phyloP scores from a whole-genome alignment of 2,888 invertebrate genomes.

The Drosophila nr. fundita region DNA sequence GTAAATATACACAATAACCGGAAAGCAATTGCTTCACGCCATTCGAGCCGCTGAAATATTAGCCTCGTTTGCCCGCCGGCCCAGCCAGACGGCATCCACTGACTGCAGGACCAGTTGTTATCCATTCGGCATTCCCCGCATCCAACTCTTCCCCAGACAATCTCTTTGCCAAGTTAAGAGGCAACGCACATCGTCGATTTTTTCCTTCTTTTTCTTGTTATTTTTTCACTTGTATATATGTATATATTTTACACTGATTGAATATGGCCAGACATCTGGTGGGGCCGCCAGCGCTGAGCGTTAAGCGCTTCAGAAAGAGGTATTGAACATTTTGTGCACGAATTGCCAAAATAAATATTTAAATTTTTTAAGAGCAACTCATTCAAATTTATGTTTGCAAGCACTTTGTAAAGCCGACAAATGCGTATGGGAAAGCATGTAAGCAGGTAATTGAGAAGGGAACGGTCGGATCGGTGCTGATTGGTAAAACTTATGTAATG shows the following conservation, averaged over 20 bases:
- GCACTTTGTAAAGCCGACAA: constrained; percentile 21
- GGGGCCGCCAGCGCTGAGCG: constrained; percentile 6
- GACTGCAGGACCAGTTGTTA: constrained; percentile 43
- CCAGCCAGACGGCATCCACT: constrained; percentile 9
- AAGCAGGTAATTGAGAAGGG: constrained; percentile 39
- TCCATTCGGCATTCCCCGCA: not conserved
- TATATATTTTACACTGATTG: constrained; percentile 56
- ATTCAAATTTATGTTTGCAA: constrained; percentile 30
- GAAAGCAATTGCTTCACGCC: constrained; percentile 76
- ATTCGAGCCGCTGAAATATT: constrained; percentile 71
- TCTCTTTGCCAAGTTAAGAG: constrained; percentile 17
- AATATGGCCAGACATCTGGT: constrained; percentile 58
- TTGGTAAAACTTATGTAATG: constrained; percentile 28
- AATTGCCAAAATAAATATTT: constrained; percentile 70
- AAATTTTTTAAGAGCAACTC: constrained; percentile 33
- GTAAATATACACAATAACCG: constrained; percentile 70
- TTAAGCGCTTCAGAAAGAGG: constrained; percentile 30
- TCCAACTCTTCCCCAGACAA: not conserved
- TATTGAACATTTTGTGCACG: constrained; percentile 53
- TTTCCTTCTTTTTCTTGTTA: not conserved
- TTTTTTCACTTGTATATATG: not conserved
- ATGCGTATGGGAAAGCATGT: constrained; percentile 9
- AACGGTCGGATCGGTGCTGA: constrained; percentile 23
- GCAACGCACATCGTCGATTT: constrained; percentile 15
- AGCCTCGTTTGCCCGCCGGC: constrained; percentile 52